phyloP scores from a whole-genome alignment of 1,140 invertebrate genomes.

The Drosophila bipectinata region DNA sequence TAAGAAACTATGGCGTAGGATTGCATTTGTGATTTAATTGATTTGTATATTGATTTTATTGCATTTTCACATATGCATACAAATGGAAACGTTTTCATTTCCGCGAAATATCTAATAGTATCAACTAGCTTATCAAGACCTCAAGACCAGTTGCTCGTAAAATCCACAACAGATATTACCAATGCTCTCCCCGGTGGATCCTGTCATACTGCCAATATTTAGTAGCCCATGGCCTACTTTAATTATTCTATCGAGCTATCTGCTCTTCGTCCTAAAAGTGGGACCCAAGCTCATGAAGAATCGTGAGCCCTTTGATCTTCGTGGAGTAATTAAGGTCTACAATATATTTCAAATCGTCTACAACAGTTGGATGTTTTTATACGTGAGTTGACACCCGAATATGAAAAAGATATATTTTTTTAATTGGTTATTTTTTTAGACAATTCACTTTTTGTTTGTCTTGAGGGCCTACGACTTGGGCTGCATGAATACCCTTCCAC shows the following conservation, averaged over 20 bases:
- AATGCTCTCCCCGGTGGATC: too few species aligned
- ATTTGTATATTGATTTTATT: too few species aligned
- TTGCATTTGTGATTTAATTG: too few species aligned
- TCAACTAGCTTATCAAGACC: too few species aligned
- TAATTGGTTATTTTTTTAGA: conserved; percentile 7
- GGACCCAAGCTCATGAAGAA: conserved; percentile 93
- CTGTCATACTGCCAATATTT: too few species aligned
- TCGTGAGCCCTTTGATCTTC: conserved; percentile 91
- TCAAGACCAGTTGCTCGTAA: too few species aligned
- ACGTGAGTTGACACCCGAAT: conserved; percentile 18
- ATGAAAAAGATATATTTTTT: not conserved
- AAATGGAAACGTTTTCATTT: too few species aligned
- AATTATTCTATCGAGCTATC: conserved; percentile 88
- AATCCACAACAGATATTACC: too few species aligned
- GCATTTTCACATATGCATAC: too few species aligned
- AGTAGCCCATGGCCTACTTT: too few species aligned
- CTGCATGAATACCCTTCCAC: conserved; percentile 33
- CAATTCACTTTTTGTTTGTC: conserved; percentile 23
- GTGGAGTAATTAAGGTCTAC: conserved; percentile 89
- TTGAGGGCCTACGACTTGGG: conserved; percentile 27
- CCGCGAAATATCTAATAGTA: too few species aligned
- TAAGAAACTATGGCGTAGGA: too few species aligned
- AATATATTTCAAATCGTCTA: conserved; percentile 88
- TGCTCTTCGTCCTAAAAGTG: conserved; percentile 86
- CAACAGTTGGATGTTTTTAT: conserved; percentile 25